phyloP scores from a whole-genome alignment of 2,797 vertebrate species.

The Buphagus erythrorhynchus region DNA sequence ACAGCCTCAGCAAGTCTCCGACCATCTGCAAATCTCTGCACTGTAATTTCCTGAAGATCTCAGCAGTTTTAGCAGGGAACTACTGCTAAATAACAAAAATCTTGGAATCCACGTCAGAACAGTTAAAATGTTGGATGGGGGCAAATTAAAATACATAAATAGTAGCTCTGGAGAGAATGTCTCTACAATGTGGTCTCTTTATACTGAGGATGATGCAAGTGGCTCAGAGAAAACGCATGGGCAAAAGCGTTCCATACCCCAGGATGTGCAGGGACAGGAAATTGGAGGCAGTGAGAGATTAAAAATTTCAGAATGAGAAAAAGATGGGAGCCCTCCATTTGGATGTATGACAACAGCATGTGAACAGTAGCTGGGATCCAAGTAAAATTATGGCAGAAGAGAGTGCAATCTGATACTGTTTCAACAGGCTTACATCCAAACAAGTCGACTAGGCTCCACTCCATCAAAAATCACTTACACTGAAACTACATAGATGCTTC shows the following conservation, averaged over 20 bases:
- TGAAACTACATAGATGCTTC: not conserved
- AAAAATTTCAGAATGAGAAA: constrained; percentile 12
- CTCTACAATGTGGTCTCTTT: not conserved
- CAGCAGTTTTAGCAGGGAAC: not conserved
- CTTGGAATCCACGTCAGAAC: not conserved
- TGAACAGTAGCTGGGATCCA: not conserved
- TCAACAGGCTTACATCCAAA: not conserved
- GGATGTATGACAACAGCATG: not conserved
- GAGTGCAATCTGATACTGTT: not conserved
- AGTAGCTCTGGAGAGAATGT: not conserved
- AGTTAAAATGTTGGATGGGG: not conserved
- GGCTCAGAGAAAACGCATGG: not conserved
- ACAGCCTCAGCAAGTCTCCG: not conserved
- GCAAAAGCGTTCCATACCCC: not conserved
- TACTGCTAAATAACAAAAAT: not conserved
- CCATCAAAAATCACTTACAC: not conserved
- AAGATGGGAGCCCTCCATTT: not conserved
- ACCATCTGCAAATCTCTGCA: not conserved
- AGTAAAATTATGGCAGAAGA: not conserved
- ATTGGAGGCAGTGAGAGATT: not conserved
- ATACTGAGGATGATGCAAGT: not conserved
- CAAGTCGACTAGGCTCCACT: not conserved
- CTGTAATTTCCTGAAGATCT: not conserved
- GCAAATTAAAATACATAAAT: constrained; percentile 26
- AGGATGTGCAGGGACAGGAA: not conserved